phyloP scores from a whole-genome alignment of 2,113 vertebrate species.

The Pionites leucogaster region DNA sequence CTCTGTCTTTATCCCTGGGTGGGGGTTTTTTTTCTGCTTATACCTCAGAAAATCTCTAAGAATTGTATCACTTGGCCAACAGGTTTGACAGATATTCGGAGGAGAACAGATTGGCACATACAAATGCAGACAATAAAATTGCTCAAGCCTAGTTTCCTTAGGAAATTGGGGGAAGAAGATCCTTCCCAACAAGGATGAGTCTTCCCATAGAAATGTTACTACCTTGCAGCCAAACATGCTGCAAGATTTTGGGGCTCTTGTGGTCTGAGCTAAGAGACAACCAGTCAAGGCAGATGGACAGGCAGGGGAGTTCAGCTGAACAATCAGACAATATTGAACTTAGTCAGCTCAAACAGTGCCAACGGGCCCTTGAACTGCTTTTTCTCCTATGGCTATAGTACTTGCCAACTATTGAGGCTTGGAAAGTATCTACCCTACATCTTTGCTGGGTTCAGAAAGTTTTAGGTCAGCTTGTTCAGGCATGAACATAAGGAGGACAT shows the following conservation, averaged over 20 bases:
- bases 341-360: neutral
- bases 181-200: neutral
- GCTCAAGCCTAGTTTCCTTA: neutral
- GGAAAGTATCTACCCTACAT: neutral
- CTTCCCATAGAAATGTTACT: neutral
- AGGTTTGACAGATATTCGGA: neutral
- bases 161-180: neutral
- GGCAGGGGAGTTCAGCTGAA: neutral
- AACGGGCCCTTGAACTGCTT: neutral
- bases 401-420: neutral
- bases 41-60: conserved; percentile 11
- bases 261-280: neutral
- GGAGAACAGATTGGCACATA: neutral
- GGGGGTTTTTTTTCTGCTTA: conserved; percentile 16
- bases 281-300: neutral
- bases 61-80: neutral
- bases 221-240: neutral
- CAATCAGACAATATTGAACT: neutral
- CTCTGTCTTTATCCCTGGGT: neutral
- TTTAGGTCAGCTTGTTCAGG: conserved; percentile 17
- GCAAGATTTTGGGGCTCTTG: neutral
- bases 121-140: neutral
- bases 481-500: neutral
- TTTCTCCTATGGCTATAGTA: neutral
- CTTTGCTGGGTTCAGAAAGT: conserved; percentile 2